phyloP scores from a whole-genome alignment of 2,113 vertebrate genomes.

The Psammodynastes pulverulentus region DNA sequence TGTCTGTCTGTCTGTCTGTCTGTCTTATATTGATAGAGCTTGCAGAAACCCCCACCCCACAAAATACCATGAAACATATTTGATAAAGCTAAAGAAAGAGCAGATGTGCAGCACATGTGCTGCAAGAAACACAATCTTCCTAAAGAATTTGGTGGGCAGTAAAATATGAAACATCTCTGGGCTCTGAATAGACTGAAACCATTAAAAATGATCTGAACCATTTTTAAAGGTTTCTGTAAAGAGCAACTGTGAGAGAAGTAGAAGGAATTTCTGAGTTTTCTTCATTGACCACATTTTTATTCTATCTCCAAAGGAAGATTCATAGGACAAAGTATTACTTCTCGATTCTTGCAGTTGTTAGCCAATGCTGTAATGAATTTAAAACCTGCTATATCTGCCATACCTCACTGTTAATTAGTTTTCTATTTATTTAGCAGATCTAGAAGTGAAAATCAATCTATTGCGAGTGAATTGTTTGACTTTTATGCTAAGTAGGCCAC shows the following conservation, averaged over 20 bases:
- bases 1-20: not conserved
- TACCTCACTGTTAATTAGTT: slow-evolving; percentile 78
- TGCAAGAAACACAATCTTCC: slow-evolving; percentile 26
- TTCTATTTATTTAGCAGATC: slow-evolving; percentile 81
- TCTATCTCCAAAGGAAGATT: slow-evolving; percentile 33
- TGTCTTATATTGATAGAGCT: slow-evolving; percentile 29
- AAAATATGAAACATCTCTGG: slow-evolving; percentile 52
- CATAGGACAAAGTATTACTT: slow-evolving; percentile 39
- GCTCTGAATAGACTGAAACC: slow-evolving; percentile 53
- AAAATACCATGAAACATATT: slow-evolving; percentile 23
- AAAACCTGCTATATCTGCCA: slow-evolving; percentile 65
- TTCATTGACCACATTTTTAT: slow-evolving; percentile 20
- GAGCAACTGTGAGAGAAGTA: not conserved
- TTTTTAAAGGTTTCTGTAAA: slow-evolving; percentile 42
- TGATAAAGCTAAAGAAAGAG: slow-evolving; percentile 46
- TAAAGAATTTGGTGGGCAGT: slow-evolving; percentile 36
- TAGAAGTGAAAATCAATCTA: slow-evolving; percentile 74
- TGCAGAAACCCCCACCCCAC: not conserved
- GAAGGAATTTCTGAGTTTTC: slow-evolving; percentile 41
- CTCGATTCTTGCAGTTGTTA: slow-evolving; percentile 51
- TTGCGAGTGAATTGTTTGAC: slow-evolving; percentile 75
- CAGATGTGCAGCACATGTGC: slow-evolving; percentile 29
- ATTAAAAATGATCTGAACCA: too few species aligned
- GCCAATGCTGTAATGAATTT: slow-evolving; percentile 70
- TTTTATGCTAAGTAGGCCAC: slow-evolving; percentile 74